Evolutionary conservation across 2,888 invertebrate genomes (phyloP), one percentile per base, ranked within the genome.

Genomic region (Axea sp.): DNA sequence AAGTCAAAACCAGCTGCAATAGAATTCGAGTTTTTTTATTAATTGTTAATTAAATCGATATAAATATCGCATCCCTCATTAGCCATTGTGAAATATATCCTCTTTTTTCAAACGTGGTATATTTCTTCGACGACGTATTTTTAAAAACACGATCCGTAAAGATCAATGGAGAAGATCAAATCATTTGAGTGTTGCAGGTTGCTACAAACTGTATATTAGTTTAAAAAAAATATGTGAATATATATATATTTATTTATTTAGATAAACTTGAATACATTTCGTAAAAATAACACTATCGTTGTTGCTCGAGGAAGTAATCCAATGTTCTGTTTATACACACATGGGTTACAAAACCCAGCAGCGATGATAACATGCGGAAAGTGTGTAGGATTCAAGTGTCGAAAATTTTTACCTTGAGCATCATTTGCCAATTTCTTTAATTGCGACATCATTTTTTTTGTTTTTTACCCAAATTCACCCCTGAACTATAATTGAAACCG

Each of bases 361-460:
- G 26, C 49, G 59, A 30, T 59, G 59, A 68, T 68, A 68, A 67
- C 45, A 8, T 12, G 37, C 30, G 65, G 65, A 55, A 57, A 28
- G 41, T 43, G 59, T 57, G 45, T 45, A 57, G 39, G 59, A 60
- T 11, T 43, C 68, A 67, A 67, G 55, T 47, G 35, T 30, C 17
- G 11, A 47, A 37, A 47, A 31, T 19, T 37, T 39, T 67, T 47
- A 15, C 67, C 67, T 67, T 57, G 67, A 28, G 45, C 12, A 7
- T 17, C 49, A 57, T 49, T 47, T 67, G 67, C 67, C 67, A 67
- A 67, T 47, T 57, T 47, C 9, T 51, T 33, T 37, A 28, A 57
- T 67, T 47, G n/a, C 67, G 28, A 37, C 33, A 55, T 12, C n/a
- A n/a, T n/a, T n/a, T n/a, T n/a, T n/a, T n/a, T n/a, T n/a, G n/a